Evolutionary conservation across 2,113 vertebrate species (phyloP).

Genomic region (Indicator maculatus): DNA sequence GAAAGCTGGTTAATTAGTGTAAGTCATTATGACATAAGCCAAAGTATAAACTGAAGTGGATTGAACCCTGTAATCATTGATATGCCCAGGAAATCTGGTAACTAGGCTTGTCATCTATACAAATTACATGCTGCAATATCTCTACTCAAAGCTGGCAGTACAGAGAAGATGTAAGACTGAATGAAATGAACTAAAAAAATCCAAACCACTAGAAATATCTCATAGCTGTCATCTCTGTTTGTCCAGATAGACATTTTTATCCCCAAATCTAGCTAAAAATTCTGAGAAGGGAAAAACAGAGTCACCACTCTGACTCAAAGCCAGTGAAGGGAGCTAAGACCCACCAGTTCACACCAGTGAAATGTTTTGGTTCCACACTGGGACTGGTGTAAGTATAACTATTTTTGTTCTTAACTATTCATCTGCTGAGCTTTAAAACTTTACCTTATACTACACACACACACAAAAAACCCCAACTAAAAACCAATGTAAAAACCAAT

Average conservation of each 20-base stretch:
- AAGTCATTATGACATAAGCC: not conserved
- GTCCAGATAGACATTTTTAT: not conserved
- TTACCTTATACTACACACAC: not conserved
- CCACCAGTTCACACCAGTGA: not conserved
- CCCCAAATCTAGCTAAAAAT: not conserved
- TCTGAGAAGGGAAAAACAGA: not conserved
- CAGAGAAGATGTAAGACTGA: not conserved
- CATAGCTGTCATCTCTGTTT: not conserved
- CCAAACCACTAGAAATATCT: not conserved
- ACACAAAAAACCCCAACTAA: too few relatives aligned
- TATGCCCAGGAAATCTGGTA: not conserved
- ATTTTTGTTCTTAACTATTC: not conserved
- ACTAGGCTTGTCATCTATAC: not conserved
- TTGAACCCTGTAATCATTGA: not conserved
- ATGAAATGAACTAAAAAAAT: not conserved
- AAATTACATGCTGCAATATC: not conserved
- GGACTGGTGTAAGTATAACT: not conserved
- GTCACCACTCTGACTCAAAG: not conserved
- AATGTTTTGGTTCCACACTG: not conserved
- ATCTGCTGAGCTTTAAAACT: not conserved
- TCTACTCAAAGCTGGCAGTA: conserved; percentile 19
- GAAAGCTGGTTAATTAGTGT: not conserved
- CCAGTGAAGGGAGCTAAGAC: not conserved
- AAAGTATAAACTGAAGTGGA: not conserved
- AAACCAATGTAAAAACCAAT: not conserved